Evolutionary conservation across 2,797 vertebrate species (phyloP).

Genomic region (Brotogeris chrysoptera): DNA sequence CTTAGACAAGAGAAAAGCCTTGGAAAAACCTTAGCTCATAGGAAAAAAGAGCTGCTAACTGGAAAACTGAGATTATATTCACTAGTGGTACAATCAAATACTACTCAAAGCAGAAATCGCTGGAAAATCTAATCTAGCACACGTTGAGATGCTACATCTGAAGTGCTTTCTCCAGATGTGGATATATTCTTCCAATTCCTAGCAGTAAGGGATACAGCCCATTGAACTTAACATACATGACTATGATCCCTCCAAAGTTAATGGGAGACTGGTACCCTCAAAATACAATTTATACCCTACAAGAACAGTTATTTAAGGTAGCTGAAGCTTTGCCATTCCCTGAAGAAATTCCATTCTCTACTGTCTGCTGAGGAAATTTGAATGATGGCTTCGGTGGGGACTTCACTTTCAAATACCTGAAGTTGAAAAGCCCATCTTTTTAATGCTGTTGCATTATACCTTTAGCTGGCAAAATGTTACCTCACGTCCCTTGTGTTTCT

Average conservation of each 20-base stretch:
- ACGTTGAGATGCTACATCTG: background rate
- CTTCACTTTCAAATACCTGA: background rate
- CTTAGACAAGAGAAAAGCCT: background rate
- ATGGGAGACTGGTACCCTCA: background rate
- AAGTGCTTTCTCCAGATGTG: background rate
- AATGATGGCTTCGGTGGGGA: background rate
- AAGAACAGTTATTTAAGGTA: background rate
- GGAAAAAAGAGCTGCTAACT: background rate
- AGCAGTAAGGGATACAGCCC: background rate
- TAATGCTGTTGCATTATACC: background rate
- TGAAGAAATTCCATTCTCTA: background rate
- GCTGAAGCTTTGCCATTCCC: accelerated
- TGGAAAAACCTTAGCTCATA: background rate
- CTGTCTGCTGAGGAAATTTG: background rate
- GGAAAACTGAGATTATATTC: slow-evolving; percentile 7
- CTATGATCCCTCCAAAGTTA: background rate
- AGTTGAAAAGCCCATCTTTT: background rate
- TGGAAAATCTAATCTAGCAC: background rate
- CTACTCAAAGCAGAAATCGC: background rate
- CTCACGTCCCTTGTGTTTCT: background rate
- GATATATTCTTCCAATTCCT: background rate
- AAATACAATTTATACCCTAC: background rate
- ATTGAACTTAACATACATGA: background rate
- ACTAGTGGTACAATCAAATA: background rate
- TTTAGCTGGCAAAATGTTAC: background rate